Conservation (phyloP, 23 tunicate genomes). For the Oikopleura albicans region DNA sequence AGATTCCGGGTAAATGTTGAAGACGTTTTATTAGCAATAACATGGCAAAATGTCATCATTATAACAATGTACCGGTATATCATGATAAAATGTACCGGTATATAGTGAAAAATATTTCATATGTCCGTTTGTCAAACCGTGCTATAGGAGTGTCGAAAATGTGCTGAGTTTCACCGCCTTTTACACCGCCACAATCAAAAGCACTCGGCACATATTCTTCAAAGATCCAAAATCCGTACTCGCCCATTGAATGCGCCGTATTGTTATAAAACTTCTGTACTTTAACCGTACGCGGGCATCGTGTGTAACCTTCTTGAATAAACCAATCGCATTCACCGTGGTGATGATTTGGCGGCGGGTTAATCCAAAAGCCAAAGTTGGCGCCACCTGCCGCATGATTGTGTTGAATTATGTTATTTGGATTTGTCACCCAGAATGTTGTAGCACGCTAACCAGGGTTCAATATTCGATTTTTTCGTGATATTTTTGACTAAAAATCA, state of each 20-base stretch:
- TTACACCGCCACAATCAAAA: background rate
- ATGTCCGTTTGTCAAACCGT: too few relatives aligned
- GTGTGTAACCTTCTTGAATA: background rate
- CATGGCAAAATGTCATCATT: too few relatives aligned
- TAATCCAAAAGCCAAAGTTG: background rate
- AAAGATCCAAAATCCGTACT: conserved; percentile 13
- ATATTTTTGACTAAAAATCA: too few relatives aligned
- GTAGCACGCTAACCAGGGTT: background rate
- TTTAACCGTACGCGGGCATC: background rate
- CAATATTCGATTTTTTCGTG: too few relatives aligned
- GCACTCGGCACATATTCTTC: background rate
- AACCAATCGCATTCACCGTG: background rate
- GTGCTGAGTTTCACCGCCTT: background rate
- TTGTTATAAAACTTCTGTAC: background rate
- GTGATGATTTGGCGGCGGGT: background rate
- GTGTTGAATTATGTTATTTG: background rate
- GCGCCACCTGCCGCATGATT: conserved; percentile 15
- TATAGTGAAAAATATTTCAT: too few relatives aligned
- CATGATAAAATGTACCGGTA: too few relatives aligned
- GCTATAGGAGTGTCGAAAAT: background rate
- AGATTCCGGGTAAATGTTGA: too few relatives aligned
- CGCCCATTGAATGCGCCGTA: background rate
- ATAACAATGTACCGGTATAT: too few relatives aligned
- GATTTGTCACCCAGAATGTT: conserved; percentile 3
- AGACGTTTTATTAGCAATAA: too few relatives aligned